Conservation (phyloP, 2,797 vertebrate species). For the Poliocrania exsul region DNA sequence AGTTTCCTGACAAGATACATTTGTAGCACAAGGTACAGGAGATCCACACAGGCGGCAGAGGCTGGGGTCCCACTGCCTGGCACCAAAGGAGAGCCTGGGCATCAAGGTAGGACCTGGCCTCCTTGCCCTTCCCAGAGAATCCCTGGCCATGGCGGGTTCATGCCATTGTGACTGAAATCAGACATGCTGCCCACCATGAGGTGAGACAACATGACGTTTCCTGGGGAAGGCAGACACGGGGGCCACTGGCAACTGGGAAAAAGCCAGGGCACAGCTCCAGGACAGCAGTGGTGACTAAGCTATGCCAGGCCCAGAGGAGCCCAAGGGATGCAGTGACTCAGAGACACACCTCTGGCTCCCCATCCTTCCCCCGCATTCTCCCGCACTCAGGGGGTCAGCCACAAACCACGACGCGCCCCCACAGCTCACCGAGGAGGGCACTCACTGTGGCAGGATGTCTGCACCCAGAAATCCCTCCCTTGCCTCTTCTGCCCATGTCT, state of each 20-base stretch:
- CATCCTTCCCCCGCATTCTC: neutral
- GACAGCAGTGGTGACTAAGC: neutral
- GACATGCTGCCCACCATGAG: accelerated
- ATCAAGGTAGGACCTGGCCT: neutral
- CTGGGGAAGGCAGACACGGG: neutral
- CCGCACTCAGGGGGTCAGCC: accelerated
- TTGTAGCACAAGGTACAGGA: neutral
- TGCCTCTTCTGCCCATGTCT: neutral
- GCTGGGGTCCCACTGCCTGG: neutral
- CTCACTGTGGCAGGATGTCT: accelerated
- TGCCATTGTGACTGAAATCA: accelerated
- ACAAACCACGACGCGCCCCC: accelerated
- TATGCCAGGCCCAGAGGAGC: neutral
- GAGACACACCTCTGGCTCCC: neutral
- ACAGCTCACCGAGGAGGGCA: neutral
- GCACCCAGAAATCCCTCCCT: neutral
- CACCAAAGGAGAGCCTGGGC: neutral
- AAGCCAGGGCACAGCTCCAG: neutral
- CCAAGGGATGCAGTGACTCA: neutral
- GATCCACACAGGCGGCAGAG: neutral
- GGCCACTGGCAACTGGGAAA: accelerated
- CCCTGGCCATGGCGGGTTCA: accelerated
- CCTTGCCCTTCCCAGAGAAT: neutral
- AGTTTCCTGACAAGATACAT: constrained; percentile 69
- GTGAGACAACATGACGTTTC: accelerated